A percentile compares a stretch with the other conserved stretches of the same genome.
phyloP scores from a whole-genome alignment of 2,888 invertebrate species.

The Luffia ferchaultella region DNA sequence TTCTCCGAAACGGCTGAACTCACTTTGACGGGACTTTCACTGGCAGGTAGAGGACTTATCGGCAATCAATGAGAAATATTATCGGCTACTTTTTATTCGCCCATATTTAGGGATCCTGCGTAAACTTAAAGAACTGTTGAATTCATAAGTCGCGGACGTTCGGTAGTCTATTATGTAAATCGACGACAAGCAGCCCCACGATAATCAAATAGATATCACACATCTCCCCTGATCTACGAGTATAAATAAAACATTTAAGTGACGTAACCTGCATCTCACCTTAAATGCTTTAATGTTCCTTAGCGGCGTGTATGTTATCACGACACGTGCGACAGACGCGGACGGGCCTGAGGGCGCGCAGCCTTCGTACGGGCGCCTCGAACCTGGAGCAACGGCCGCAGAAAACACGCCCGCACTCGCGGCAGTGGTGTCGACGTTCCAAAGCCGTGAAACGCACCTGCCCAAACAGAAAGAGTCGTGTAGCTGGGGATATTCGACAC shows the following conservation, averaged over 20 bases:
- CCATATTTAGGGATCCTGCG: neutral
- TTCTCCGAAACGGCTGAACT: no score
- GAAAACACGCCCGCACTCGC: conserved; percentile 97
- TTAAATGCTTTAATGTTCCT: neutral
- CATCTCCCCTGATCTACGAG: no score
- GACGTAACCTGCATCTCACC: no score
- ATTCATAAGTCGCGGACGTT: no score
- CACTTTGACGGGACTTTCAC: no score
- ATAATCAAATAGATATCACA: no score
- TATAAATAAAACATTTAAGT: no score
- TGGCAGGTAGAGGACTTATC: no score
- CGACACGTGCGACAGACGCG: conserved; percentile 95
- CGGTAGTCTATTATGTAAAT: no score
- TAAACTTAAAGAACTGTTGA: no score
- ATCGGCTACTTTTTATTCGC: neutral
- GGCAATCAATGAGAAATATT: neutral
- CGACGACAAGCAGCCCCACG: no score
- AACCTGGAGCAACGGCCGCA: conserved; percentile 97
- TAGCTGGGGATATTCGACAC: neutral
- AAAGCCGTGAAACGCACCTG: conserved; percentile 85
- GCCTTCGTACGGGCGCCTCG: conserved; percentile 93
- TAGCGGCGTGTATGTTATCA: conserved; percentile 31
- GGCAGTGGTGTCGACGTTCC: conserved; percentile 95
- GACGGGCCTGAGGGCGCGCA: conserved; percentile 93
- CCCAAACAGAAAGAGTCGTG: neutral